Percentiles rank a stretch among this genome's conserved stretches.
Evolutionary conservation across 2,888 invertebrate genomes (phyloP).

Genomic region (Drosophila macrospina): DNA sequence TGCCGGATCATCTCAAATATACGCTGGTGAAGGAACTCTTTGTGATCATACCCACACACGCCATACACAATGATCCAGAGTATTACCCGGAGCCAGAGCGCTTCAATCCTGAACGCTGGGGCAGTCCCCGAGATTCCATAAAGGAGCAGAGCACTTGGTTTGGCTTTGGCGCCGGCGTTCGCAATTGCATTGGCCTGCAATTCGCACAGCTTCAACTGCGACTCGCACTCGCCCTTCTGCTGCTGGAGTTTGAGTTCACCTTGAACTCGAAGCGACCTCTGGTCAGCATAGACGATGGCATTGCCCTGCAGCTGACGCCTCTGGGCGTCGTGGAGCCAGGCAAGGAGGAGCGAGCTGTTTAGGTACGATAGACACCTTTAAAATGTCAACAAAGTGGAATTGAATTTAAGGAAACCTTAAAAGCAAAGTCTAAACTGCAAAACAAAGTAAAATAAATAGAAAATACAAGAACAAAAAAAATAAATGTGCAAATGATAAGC

Average conservation of each 20-base stretch:
- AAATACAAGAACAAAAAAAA: neutral
- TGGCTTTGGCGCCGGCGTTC: constrained; percentile 85
- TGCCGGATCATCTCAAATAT: constrained; percentile 84
- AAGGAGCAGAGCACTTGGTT: constrained; percentile 83
- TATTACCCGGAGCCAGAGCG: constrained; percentile 88
- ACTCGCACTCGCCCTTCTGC: constrained; percentile 70
- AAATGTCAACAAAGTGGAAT: constrained; percentile 24
- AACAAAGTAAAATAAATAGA: neutral
- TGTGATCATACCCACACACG: constrained; percentile 87
- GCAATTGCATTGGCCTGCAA: constrained; percentile 85
- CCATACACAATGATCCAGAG: constrained; percentile 88
- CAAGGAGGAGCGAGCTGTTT: constrained; percentile 63
- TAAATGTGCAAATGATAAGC: neutral
- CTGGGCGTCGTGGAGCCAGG: constrained; percentile 72
- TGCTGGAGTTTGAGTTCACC: constrained; percentile 76
- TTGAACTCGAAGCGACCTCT: constrained; percentile 71
- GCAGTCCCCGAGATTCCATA: constrained; percentile 86
- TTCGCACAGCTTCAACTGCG: constrained; percentile 82
- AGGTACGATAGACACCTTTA: constrained; percentile 47
- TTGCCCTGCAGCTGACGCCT: constrained; percentile 70
- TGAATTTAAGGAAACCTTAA: too few relatives aligned
- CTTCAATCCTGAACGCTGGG: constrained; percentile 88
- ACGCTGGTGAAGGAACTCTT: constrained; percentile 73
- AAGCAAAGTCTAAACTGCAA: neutral
- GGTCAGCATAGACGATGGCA: constrained; percentile 72